These are phyloP conservation scores for Cryptosula pallasiana DNA, from an alignment of 2,888 invertebrate genomes.

Conservation along the genomic window DNA sequence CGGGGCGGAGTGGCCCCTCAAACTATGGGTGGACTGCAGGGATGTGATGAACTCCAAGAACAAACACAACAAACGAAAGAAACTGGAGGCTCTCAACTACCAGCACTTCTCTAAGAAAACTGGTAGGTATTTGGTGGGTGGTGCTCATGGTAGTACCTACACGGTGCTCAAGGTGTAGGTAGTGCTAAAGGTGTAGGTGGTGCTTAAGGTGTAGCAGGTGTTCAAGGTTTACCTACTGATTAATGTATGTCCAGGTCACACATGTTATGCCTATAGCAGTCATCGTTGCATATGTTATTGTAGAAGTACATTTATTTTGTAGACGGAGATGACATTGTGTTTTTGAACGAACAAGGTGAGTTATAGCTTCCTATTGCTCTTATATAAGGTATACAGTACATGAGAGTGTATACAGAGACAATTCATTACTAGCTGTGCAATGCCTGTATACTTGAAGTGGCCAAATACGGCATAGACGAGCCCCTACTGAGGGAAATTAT, in stretches of 20 bases:
- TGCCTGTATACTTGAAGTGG: not conserved
- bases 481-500: not conserved
- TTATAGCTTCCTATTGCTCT: too few species aligned
- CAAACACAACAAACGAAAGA: not conserved
- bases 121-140: too few species aligned
- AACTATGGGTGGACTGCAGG: conserved; percentile 11
- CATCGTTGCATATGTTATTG: too few species aligned
- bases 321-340: not conserved
- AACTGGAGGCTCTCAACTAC: not conserved
- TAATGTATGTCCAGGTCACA: too few species aligned
- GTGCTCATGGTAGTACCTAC: too few species aligned
- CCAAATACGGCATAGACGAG: not conserved
- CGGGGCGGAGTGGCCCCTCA: conserved; percentile 13
- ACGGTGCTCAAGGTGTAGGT: too few species aligned
- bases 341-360: not conserved
- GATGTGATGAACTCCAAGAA: not conserved
- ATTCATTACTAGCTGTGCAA: not conserved
- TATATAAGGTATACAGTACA: too few species aligned
- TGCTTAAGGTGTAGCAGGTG: too few species aligned
- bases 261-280: too few species aligned
- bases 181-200: too few species aligned
- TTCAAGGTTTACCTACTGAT: too few species aligned
- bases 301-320: not conserved
- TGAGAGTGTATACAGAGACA: too few species aligned
- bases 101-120: not conserved